Percentiles rank a stretch among this genome's conserved stretches.
These are phyloP conservation scores for Tachypleus tridentatus DNA, from an alignment of 1,140 invertebrate species.

Conservation along the genomic window DNA sequence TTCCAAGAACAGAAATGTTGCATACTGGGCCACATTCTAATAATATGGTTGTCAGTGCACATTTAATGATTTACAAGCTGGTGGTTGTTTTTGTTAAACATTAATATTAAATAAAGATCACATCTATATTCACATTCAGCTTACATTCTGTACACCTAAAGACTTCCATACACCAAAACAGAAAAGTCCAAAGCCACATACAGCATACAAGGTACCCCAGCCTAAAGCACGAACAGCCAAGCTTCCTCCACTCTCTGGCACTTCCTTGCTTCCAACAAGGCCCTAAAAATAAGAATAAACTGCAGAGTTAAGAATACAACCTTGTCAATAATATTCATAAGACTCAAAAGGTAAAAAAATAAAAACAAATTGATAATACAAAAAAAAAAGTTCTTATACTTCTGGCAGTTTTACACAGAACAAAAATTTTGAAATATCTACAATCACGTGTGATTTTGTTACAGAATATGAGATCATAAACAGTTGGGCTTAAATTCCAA, in stretches of 20 bases:
- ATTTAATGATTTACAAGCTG: neutral
- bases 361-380: no score
- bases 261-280: constrained; percentile 39
- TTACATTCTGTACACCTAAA: constrained; percentile 60
- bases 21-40: neutral
- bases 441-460: no score
- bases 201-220: constrained; percentile 74
- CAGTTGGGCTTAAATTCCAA: no score
- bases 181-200: constrained; percentile 62
- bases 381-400: no score
- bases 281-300: neutral
- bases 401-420: no score
- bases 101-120: neutral
- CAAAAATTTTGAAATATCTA: no score
- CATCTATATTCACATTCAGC: constrained; percentile 12
- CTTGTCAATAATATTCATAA: no score
- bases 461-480: no score
- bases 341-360: no score
- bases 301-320: no score
- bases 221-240: constrained; percentile 69
- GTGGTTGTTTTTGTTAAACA: neutral
- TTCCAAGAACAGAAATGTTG: neutral
- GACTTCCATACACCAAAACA: constrained; percentile 79
- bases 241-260: constrained; percentile 58
- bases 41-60: neutral